These are phyloP conservation scores for Apodemia hepburni DNA, from an alignment of 2,888 invertebrate species.

Conservation along the genomic window DNA sequence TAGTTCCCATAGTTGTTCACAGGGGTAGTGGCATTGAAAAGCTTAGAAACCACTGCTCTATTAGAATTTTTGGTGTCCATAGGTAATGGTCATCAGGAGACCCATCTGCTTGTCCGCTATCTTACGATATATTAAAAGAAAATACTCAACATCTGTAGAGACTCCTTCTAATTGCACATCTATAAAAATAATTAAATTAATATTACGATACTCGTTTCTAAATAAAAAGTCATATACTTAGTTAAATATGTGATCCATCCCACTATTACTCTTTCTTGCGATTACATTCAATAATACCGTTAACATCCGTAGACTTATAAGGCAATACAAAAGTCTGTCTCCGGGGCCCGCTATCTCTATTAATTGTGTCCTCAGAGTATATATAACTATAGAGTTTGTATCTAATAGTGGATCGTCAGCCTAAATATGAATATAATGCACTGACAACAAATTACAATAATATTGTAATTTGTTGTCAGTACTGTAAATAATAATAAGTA, in stretches of 20 bases:
- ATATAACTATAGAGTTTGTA: neutral
- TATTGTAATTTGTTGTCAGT: too few relatives aligned
- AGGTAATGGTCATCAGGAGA: too few relatives aligned
- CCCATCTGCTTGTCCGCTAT: too few relatives aligned
- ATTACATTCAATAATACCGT: neutral
- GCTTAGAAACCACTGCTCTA: too few relatives aligned
- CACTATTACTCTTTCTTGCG: conserved; percentile 2
- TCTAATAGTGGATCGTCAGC: neutral
- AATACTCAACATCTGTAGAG: neutral
- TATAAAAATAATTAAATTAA: neutral
- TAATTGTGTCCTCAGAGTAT: conserved; percentile 5
- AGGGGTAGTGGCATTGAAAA: too few relatives aligned
- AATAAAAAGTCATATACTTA: neutral
- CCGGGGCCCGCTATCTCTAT: conserved; percentile 9
- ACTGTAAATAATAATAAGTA: too few relatives aligned
- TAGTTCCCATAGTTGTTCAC: too few relatives aligned
- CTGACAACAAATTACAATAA: too few relatives aligned
- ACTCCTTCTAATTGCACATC: neutral
- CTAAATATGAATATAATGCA: neutral
- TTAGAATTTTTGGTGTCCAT: too few relatives aligned
- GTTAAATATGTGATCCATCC: neutral
- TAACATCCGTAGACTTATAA: conserved; percentile 13
- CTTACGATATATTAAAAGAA: too few relatives aligned
- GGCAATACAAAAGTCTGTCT: conserved; percentile 8
- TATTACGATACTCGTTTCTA: neutral